Evolutionary conservation across 2,888 invertebrate genomes (phyloP), one percentile per base, ranked within the genome.

Genomic region (Sipha maydis): DNA sequence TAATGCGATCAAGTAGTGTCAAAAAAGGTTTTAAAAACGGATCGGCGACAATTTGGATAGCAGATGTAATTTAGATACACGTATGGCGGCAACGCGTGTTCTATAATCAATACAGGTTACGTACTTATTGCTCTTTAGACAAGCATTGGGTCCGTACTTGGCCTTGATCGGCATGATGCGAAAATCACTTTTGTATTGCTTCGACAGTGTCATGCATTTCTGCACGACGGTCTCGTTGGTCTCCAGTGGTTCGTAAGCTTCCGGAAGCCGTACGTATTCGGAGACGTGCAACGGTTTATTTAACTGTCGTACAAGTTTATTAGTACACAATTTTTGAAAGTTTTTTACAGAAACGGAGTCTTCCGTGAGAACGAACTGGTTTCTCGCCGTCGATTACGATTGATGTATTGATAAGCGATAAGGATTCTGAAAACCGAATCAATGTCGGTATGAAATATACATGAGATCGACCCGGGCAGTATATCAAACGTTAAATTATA

Each of bases 111-210:
- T 48, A 14, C 14, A 14, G 48, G 14, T 48, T 9, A 34, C n/a
- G 19, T 73, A 84, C 84, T 61, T 21, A 1, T 25, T 8, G 11
- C 76, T 28, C 38, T 28, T 14, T 0, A 28, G 61, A 28, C 84
- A 84, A 61, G 84, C 84, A 25, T 25, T 11, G 3, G 41, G 76
- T 17, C 84, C 84, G 41, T 76, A 67, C 28, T 41, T 38, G 61
- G 67, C 11, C 17, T 61, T 41, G 38, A 84, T 38, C 41, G 61
- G 84, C 0, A 17, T 28, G 21, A 31, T 28, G 21, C 19, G 28
- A 41, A 31, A 75, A 19, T 38, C n/a, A 21, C 28, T 61, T 7
- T n/a, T 1, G 8, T 25, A 25, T 54, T 8, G 73, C 28, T 41
- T 76, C 3, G 61, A 61, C 21, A 76, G 28, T 21, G 41, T 9